Evolutionary conservation across 2,888 invertebrate genomes (phyloP).

Genomic region (Diploptera punctata): DNA sequence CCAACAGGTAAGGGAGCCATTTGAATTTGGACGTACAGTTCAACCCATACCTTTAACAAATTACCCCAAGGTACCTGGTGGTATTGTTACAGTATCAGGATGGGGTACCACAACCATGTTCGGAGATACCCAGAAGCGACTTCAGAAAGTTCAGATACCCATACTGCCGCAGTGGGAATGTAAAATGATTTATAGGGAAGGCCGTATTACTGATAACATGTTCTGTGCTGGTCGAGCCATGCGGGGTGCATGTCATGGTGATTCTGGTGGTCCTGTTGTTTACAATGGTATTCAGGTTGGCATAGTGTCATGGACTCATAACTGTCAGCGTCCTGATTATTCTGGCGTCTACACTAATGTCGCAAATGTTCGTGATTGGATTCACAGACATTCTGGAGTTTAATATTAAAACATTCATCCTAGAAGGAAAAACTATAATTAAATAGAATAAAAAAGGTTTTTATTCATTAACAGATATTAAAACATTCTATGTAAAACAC

Average conservation of each 20-base stretch:
- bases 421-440: too few species aligned
- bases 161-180: slow-evolving; percentile 15
- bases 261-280: slow-evolving; percentile 2
- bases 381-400: not conserved
- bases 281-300: slow-evolving; percentile 1
- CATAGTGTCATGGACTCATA: not conserved
- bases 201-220: slow-evolving; percentile 1
- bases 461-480: too few species aligned
- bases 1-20: slow-evolving; percentile 11
- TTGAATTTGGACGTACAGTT: not conserved
- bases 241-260: not conserved
- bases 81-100: not conserved
- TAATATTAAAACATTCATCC: too few species aligned
- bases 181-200: not conserved
- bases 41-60: not conserved
- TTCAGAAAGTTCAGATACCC: not conserved
- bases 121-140: not conserved
- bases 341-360: not conserved
- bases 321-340: not conserved
- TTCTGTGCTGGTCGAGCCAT: slow-evolving; percentile 15
- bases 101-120: not conserved
- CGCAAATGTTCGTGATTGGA: not conserved
- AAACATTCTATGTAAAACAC: too few species aligned
- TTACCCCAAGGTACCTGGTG: not conserved
- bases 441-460: too few species aligned